phyloP scores from a whole-genome alignment of 2,888 invertebrate species.

The Microplitis deprimator region DNA sequence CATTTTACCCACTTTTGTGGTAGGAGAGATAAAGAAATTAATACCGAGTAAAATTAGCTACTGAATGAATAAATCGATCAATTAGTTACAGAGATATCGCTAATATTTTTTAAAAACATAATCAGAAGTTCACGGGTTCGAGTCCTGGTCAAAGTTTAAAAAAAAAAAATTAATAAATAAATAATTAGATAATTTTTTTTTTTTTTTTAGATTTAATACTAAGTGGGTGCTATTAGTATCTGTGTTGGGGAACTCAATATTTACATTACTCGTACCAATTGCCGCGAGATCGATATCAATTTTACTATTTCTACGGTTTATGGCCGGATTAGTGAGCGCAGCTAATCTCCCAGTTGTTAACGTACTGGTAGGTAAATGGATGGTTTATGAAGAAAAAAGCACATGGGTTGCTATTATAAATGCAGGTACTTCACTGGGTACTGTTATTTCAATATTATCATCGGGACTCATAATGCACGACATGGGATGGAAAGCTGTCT shows the following conservation, averaged over 20 bases:
- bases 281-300: slow-evolving; percentile 49
- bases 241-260: slow-evolving; percentile 60
- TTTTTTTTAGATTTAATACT: slow-evolving; percentile 62
- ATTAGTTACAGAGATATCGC: no score
- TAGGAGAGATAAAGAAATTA: no score
- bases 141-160: not conserved
- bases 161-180: not conserved
- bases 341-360: slow-evolving; percentile 67
- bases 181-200: not conserved
- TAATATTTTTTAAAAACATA: not conserved
- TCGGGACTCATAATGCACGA: slow-evolving; percentile 63
- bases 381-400: slow-evolving; percentile 67
- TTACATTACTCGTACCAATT: slow-evolving; percentile 62
- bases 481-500: slow-evolving; percentile 63
- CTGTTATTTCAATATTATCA: slow-evolving; percentile 65
- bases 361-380: slow-evolving; percentile 67
- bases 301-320: slow-evolving; percentile 60
- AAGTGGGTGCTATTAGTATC: slow-evolving; percentile 63
- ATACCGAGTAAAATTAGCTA: no score
- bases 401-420: slow-evolving; percentile 67
- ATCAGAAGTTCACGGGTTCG: not conserved
- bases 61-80: no score
- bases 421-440: slow-evolving; percentile 66
- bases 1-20: no score
- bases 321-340: slow-evolving; percentile 63